Evolutionary conservation across 2,888 invertebrate species (phyloP).

Genomic region (Cistogaster globosa): DNA sequence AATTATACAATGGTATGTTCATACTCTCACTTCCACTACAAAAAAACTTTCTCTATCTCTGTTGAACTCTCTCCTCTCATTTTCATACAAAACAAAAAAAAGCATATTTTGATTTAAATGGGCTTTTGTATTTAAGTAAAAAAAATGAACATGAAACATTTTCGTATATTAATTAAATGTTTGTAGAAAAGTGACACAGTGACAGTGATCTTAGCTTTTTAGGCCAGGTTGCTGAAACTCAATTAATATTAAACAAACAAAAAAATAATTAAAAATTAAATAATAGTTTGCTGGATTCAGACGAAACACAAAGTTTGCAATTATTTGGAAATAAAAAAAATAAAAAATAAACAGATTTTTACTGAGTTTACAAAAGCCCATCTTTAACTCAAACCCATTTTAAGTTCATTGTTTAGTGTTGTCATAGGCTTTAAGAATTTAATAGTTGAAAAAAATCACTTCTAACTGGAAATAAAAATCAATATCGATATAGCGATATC

Average conservation of each 20-base stretch:
- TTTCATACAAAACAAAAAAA: constrained; percentile 22
- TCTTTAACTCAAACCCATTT: not conserved
- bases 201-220: too few species aligned
- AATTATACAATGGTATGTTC: constrained; percentile 84
- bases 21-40: constrained; percentile 73
- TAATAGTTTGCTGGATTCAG: too few species aligned
- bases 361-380: not conserved
- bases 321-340: too few species aligned
- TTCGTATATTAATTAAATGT: too few species aligned
- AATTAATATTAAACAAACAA: too few species aligned
- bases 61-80: constrained; percentile 52
- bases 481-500: too few species aligned
- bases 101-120: not conserved
- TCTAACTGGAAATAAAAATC: too few species aligned
- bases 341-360: not conserved
- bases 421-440: not conserved
- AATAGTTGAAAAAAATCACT: not conserved
- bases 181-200: too few species aligned
- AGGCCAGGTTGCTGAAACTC: too few species aligned
- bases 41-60: constrained; percentile 50
- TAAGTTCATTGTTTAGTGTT: not conserved
- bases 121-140: not conserved
- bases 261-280: too few species aligned
- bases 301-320: too few species aligned
- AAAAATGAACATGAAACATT: not conserved